Base-by-base conservation (phyloP, 2,113 vertebrate genomes). In the Oncorhynchus masou region DNA sequence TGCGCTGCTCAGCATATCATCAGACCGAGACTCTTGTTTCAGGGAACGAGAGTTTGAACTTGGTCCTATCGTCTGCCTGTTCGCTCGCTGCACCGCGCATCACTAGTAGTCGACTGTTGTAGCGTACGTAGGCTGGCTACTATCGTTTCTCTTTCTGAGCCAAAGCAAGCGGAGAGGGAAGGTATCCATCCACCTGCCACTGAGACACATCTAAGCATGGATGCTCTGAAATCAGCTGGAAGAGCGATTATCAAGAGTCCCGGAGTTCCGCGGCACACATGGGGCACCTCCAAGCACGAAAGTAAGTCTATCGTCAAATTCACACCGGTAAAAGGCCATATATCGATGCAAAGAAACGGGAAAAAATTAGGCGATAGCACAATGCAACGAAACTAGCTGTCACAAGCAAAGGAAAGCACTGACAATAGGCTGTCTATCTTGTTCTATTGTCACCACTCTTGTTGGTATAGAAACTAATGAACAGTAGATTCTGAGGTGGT, bases 171-270 rank as follows among this genome's bases (percentile, higher is more conserved):
- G 11, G 16, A 62, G 39, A 45, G 34, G 49, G 25, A 20, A 65
- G 45, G 57, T 27, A 24, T 79, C 85, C 86, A 90, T 87, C 87
- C n/a, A n/a, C n/a, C 88, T 88, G 88, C 85, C 83, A 80, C 29
- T 12, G 80, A 73, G 27, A 83, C 85, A 74, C 81, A 70, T 75
- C 82, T 87, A 80, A 85, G 83, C 64, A 96, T 96, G 95, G 95
- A 96, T 76, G 95, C 94, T 24, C 81, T 96, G 79, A 94, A 95
- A 88, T 95, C 94, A 67, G 95, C 95, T 78, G 95, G 95, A 3
- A 95, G 94, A 79, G 95, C 95, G 0, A 95, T 96, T 15, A 93
- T 95, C 81, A 94, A 95, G 90, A 96, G 95, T 86, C 95, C 95
- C 15, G 94, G 94, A 79, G 94, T 95, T 39, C 93, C 93, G 80